Evolutionary conservation across 2,888 invertebrate species (phyloP).

Genomic region (Megaustenia siamemsis): DNA sequence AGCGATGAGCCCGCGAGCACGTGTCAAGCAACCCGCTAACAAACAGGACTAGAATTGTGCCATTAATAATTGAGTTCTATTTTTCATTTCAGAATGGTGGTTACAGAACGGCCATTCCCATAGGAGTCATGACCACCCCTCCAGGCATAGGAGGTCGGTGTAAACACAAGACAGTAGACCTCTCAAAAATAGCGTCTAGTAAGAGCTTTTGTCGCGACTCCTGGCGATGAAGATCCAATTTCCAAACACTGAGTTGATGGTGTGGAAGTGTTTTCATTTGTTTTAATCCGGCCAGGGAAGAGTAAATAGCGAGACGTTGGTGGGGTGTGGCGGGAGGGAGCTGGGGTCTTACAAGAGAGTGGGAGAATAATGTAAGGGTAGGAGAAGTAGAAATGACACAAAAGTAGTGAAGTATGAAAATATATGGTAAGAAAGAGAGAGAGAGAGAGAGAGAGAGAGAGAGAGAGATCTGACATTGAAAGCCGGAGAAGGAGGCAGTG

Average conservation of each 20-base stretch:
- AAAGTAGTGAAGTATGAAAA: not conserved
- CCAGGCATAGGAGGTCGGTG: conserved; percentile 12
- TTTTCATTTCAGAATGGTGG: conserved; percentile 32
- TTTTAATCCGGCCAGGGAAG: not conserved
- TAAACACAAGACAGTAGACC: conserved; percentile 6
- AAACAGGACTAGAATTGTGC: not conserved
- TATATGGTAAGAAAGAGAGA: not conserved
- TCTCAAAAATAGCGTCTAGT: not conserved
- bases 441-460: not conserved
- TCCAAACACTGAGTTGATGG: not conserved
- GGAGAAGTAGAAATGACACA: not conserved
- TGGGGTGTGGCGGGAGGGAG: not conserved
- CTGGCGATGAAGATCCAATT: not conserved
- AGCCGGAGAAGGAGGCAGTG: not conserved
- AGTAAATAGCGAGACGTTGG: not conserved
- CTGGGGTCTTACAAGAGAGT: not conserved
- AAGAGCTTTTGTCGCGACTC: not conserved
- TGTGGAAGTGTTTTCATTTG: not conserved
- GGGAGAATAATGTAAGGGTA: not conserved
- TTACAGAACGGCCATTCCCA: not conserved
- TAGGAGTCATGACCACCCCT: not conserved
- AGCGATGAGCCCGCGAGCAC: not conserved
- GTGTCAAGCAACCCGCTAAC: not conserved
- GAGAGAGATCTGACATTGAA: not conserved
- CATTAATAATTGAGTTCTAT: conserved; percentile 38